These are phyloP conservation scores for Agrotis puta DNA, from an alignment of 2,888 invertebrate genomes.

Conservation along the genomic window DNA sequence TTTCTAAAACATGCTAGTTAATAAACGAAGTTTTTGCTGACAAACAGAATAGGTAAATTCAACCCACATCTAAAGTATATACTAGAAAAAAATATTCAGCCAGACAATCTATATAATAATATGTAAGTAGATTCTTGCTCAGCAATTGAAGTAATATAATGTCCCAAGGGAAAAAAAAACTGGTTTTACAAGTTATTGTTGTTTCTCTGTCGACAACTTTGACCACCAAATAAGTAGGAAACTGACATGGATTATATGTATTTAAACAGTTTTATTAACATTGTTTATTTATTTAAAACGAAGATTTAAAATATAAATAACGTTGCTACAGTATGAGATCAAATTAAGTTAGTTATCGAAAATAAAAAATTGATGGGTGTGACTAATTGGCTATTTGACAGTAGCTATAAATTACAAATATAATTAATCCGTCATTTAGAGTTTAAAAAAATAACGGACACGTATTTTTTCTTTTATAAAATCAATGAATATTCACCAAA, in stretches of 20 bases:
- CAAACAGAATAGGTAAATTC: neutral
- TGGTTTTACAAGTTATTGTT: constrained; percentile 9
- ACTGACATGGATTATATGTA: neutral
- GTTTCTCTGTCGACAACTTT: neutral
- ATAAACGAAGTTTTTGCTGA: no score
- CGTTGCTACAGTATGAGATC: no score
- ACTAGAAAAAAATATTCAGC: neutral
- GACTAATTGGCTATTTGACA: no score
- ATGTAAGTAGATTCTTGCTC: neutral
- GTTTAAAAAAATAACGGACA: no score
- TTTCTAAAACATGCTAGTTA: no score
- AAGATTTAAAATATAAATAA: no score
- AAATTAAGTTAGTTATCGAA: no score
- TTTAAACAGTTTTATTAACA: neutral
- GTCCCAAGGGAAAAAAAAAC: neutral
- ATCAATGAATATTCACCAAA: no score
- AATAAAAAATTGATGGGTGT: no score
- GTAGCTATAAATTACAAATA: no score
- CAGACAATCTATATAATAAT: neutral
- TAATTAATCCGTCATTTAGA: no score
- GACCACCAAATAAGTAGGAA: neutral
- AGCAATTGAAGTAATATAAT: neutral
- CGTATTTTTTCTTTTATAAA: no score
- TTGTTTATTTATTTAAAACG: neutral
- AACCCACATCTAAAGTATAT: neutral